Evolutionary conservation across 1,140 invertebrate genomes (phyloP).

Genomic region (Drosophila bifasciata): DNA sequence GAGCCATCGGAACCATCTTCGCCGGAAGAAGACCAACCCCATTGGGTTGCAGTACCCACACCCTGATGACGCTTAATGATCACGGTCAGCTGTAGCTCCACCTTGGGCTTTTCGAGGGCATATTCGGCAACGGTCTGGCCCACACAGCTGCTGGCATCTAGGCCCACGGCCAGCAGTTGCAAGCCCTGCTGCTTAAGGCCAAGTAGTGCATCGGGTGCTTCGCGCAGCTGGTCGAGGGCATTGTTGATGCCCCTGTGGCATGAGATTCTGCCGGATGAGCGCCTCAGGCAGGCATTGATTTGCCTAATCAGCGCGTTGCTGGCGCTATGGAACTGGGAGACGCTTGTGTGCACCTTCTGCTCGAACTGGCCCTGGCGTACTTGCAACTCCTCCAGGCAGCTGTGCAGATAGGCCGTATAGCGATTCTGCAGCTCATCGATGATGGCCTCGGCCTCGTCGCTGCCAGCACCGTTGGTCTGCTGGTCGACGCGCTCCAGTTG

Average conservation of each 20-base stretch:
- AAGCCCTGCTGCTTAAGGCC: constrained; percentile 8
- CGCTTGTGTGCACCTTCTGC: constrained; percentile 5
- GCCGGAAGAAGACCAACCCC: too few species aligned
- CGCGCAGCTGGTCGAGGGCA: neutral
- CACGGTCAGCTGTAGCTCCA: constrained; percentile 11
- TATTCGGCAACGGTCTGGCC: constrained; percentile 14
- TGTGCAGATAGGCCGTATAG: constrained; percentile 1
- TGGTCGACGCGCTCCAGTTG: constrained; percentile 42
- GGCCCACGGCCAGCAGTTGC: neutral
- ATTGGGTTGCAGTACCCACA: too few species aligned
- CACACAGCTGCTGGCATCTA: constrained; percentile 14
- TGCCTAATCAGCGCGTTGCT: constrained; percentile 4
- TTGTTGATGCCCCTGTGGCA: constrained; percentile 7
- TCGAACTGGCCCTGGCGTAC: constrained; percentile 10
- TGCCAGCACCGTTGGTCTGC: constrained; percentile 12
- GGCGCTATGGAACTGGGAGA: constrained; percentile 10
- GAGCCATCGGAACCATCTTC: too few species aligned
- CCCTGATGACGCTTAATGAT: constrained; percentile 20
- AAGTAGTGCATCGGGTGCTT: neutral
- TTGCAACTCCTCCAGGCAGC: constrained; percentile 32
- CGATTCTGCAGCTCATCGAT: constrained; percentile 12
- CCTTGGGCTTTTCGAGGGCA: constrained; percentile 4
- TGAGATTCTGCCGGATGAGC: neutral
- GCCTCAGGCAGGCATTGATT: constrained; percentile 14
- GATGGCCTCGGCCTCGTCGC: constrained; percentile 21